phyloP scores from a whole-genome alignment of 2,888 invertebrate genomes.

The Leptopterna dolabrata region DNA sequence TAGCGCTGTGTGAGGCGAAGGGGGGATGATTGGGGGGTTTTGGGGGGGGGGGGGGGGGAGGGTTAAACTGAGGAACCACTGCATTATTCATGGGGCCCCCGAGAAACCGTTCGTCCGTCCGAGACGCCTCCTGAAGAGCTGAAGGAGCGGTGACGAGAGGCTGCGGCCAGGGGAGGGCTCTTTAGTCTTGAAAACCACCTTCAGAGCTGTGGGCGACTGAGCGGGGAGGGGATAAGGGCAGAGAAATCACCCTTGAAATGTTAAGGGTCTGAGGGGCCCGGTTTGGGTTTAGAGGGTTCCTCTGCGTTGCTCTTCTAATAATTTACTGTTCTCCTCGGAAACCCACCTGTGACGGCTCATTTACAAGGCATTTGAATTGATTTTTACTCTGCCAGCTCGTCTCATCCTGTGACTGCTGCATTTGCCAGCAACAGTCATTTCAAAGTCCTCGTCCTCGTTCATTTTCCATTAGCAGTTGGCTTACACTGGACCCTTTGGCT shows the following conservation, averaged over 20 bases:
- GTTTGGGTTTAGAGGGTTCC: background rate
- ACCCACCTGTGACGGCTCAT: no score
- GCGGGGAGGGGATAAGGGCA: background rate
- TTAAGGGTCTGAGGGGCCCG: background rate
- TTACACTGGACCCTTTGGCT: no score
- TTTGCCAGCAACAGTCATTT: no score
- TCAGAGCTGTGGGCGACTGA: background rate
- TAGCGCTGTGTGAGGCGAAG: background rate
- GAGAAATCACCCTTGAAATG: background rate
- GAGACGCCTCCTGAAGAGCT: slow-evolving; percentile 29
- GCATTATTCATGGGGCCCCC: slow-evolving; percentile 45
- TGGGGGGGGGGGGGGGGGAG: background rate
- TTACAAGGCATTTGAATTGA: background rate
- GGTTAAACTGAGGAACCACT: slow-evolving; percentile 17
- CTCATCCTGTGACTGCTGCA: no score
- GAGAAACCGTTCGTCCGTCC: slow-evolving; percentile 30
- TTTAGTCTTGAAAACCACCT: background rate
- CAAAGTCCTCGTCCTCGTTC: no score
- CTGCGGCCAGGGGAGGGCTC: background rate
- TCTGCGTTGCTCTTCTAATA: no score
- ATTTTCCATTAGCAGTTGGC: no score
- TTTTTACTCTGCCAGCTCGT: background rate
- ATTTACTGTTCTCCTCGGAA: no score
- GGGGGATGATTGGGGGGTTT: background rate
- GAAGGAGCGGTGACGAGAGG: background rate